Conservation (phyloP, 1,140 invertebrate species). For the Dreissena polymorpha region DNA sequence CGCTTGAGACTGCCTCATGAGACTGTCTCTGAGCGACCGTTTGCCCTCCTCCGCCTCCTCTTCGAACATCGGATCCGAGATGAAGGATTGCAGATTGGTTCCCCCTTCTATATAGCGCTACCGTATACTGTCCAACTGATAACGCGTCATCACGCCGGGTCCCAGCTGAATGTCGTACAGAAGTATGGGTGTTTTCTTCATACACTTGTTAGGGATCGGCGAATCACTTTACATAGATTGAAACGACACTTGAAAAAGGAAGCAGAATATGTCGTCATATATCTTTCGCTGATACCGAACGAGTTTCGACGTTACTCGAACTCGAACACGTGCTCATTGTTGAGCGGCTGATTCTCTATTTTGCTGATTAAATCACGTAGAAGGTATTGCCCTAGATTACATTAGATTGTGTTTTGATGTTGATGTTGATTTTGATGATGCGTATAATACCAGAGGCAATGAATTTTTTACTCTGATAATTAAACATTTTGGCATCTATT, state of each 20-base stretch:
- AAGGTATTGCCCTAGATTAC: no score
- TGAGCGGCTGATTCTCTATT: no score
- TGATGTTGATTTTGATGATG: no score
- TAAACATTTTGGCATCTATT: no score
- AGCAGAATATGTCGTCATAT: slow-evolving; percentile 64
- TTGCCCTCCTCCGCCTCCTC: slow-evolving; percentile 70
- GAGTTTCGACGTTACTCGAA: slow-evolving; percentile 54
- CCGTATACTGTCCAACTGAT: slow-evolving; percentile 62
- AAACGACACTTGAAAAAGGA: slow-evolving; percentile 65
- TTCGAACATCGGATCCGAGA: slow-evolving; percentile 63
- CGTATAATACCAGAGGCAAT: no score
- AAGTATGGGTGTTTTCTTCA: slow-evolving; percentile 66
- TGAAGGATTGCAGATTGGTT: slow-evolving; percentile 61
- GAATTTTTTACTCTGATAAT: no score
- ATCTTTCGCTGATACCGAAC: slow-evolving; percentile 56
- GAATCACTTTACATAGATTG: slow-evolving; percentile 66
- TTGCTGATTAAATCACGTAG: no score
- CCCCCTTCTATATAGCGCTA: slow-evolving; percentile 71
- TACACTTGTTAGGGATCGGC: slow-evolving; percentile 61
- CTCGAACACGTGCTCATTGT: no score
- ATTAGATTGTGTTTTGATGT: no score
- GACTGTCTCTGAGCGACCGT: slow-evolving; percentile 59
- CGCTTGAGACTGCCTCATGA: slow-evolving; percentile 62
- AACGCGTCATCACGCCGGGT: slow-evolving; percentile 63
- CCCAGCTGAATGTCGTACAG: slow-evolving; percentile 73